Evolutionary conservation across 2,888 invertebrate species (phyloP).

Genomic region (Papilio gigon): DNA sequence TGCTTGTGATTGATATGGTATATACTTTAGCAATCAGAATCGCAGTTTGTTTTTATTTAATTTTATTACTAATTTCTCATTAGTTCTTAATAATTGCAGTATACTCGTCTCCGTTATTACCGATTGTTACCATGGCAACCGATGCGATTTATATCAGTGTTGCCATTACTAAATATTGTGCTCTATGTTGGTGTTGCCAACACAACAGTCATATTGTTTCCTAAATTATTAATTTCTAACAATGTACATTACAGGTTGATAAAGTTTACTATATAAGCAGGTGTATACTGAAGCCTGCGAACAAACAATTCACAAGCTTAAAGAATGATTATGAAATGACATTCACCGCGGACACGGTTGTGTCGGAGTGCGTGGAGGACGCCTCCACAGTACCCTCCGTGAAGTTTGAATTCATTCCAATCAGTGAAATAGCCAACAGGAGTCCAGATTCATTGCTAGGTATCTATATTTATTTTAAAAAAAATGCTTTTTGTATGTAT

Average conservation of each 20-base stretch:
- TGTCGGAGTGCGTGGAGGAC: conserved; percentile 83
- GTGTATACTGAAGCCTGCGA: conserved; percentile 94
- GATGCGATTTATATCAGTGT: too few species aligned
- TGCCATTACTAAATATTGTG: too few species aligned
- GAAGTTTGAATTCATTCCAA: conserved; percentile 89
- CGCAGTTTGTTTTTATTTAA: too few species aligned
- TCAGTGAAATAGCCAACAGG: conserved; percentile 86
- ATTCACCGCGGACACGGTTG: conserved; percentile 87
- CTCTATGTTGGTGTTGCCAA: too few species aligned
- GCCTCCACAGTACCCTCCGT: conserved; percentile 87
- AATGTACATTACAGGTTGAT: conserved; percentile 80
- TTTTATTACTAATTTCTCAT: too few species aligned
- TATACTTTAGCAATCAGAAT: too few species aligned
- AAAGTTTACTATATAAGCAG: conserved; percentile 94
- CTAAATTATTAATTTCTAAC: neutral
- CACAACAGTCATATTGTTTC: too few species aligned
- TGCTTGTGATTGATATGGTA: too few species aligned
- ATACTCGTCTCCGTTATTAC: too few species aligned
- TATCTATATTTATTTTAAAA: conserved; percentile 60
- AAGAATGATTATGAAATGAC: conserved; percentile 99
- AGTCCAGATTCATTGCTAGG: conserved; percentile 87
- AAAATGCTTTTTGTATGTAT: too few species aligned
- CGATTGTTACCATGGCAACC: too few species aligned
- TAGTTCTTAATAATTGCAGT: too few species aligned
- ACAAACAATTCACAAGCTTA: conserved; percentile 91